phyloP scores from a whole-genome alignment of 2,888 invertebrate species.

The Campoletis raptor region DNA sequence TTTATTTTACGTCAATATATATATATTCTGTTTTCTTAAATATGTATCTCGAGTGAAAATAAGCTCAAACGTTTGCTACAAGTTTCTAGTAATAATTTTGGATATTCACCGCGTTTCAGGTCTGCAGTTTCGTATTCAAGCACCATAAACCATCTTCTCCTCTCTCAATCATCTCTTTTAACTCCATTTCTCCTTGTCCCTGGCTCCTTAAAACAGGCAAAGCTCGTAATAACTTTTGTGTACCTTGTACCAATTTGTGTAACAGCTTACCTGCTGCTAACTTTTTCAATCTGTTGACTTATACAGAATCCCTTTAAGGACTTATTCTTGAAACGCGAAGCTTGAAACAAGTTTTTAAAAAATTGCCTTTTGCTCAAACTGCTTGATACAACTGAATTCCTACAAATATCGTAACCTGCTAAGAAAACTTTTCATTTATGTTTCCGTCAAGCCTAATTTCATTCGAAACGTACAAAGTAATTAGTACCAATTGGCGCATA shows the following conservation, averaged over 20 bases:
- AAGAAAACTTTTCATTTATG: background rate
- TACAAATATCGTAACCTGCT: background rate
- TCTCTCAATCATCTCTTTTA: conserved; percentile 10
- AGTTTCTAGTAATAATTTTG: background rate
- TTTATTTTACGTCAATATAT: too few species aligned
- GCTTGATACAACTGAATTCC: background rate
- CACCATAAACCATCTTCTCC: conserved; percentile 8
- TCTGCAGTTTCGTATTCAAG: background rate
- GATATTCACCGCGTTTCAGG: background rate
- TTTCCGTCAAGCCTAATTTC: background rate
- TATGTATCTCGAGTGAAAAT: background rate
- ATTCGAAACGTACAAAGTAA: background rate
- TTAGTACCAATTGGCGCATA: background rate
- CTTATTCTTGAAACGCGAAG: background rate
- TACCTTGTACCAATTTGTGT: conserved; percentile 37
- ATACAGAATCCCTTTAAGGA: conserved; percentile 21
- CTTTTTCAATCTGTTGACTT: conserved; percentile 36
- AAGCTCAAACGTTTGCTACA: background rate
- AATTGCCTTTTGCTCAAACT: background rate
- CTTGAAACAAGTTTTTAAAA: background rate
- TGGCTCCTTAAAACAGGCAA: background rate
- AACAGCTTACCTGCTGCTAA: conserved; percentile 15
- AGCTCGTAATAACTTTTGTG: conserved; percentile 38
- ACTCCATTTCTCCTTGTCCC: conserved; percentile 13
- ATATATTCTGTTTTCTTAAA: too few species aligned